Conservation (phyloP, 2,113 vertebrate genomes). For the Nanorana parkeri region DNA sequence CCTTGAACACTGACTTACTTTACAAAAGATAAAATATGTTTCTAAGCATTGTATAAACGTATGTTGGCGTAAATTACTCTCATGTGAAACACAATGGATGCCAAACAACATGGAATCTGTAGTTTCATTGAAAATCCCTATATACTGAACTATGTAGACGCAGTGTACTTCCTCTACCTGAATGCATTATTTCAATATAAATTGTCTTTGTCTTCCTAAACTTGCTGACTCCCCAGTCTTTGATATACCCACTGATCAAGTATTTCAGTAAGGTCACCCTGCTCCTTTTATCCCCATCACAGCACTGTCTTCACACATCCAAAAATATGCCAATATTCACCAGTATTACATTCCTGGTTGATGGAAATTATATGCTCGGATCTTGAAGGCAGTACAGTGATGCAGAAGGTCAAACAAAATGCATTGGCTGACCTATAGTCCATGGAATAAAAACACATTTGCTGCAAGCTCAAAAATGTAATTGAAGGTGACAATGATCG, state of each 20-base stretch:
- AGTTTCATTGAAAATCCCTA: no score
- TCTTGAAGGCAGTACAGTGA: constrained; percentile 35
- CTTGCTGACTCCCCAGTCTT: constrained; percentile 2
- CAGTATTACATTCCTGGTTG: constrained; percentile 40
- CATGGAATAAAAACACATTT: constrained; percentile 42
- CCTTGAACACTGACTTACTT: no score
- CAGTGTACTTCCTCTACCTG: no score
- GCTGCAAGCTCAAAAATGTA: constrained; percentile 59
- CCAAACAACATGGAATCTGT: no score
- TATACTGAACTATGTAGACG: no score
- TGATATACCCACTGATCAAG: background rate
- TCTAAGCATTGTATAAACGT: no score
- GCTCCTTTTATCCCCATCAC: constrained; percentile 4
- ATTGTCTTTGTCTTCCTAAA: constrained; percentile 7
- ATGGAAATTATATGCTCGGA: constrained; percentile 32
- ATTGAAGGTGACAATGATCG: constrained; percentile 40
- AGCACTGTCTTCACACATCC: constrained; percentile 16
- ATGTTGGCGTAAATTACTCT: no score
- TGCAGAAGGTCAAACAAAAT: constrained; percentile 53
- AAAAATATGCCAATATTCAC: constrained; percentile 54
- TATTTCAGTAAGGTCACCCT: constrained; percentile 46
- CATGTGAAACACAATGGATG: no score
- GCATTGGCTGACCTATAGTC: constrained; percentile 34
- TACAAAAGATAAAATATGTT: no score
- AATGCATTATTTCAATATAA: background rate